Evolutionary conservation across 2,888 invertebrate species (phyloP).

Genomic region (Eupithecia dodoneata): DNA sequence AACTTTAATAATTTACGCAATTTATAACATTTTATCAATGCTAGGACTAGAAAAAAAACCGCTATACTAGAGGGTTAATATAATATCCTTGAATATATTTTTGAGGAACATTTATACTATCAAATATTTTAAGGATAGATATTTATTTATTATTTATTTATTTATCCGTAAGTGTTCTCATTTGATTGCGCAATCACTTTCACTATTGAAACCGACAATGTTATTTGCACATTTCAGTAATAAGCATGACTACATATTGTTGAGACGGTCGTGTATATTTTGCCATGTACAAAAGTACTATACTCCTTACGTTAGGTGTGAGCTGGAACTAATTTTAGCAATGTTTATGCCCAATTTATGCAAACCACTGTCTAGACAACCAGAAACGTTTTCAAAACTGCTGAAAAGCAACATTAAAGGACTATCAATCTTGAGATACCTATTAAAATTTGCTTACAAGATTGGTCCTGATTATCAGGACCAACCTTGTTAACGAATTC

Average conservation of each 20-base stretch:
- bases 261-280: conserved; percentile 54
- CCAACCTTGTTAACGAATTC: conserved; percentile 25
- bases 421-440: conserved; percentile 11
- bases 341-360: neutral
- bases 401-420: neutral
- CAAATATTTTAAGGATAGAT: neutral
- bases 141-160: too few relatives aligned
- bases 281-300: conserved; percentile 52
- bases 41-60: neutral
- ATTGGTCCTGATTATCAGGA: neutral
- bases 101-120: neutral
- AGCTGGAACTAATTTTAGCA: conserved; percentile 8
- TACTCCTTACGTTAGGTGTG: conserved; percentile 34
- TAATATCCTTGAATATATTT: neutral
- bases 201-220: conserved; percentile 55
- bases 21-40: neutral
- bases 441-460: neutral
- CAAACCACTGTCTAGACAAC: neutral
- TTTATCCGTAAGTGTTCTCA: conserved; percentile 47
- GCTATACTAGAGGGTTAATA: neutral
- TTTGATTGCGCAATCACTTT: conserved; percentile 72
- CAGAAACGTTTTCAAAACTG: neutral
- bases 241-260: conserved; percentile 67
- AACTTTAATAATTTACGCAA: neutral
- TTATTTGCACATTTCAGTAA: conserved; percentile 68